These are phyloP conservation scores for Andrena chrysosceles DNA, from an alignment of 2,888 invertebrate species.

Conservation along the genomic window DNA sequence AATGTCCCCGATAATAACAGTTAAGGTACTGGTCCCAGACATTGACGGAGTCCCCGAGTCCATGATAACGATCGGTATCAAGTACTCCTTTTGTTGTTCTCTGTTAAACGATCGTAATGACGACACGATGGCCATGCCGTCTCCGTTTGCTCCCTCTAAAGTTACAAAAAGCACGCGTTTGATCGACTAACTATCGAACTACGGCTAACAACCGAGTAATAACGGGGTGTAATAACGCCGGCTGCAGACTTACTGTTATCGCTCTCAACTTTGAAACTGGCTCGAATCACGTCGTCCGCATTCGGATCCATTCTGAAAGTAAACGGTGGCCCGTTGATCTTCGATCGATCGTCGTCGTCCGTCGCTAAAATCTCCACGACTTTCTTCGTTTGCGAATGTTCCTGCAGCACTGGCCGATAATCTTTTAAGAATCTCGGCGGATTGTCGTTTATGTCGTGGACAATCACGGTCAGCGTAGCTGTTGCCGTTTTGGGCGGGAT, in stretches of 20 bases:
- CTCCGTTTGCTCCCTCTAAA: conserved; percentile 97
- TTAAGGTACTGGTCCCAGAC: conserved; percentile 98
- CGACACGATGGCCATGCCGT: conserved; percentile 99
- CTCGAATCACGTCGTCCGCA: conserved; percentile 96
- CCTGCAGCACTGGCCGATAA: conserved; percentile 96
- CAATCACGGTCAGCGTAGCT: conserved; percentile 96
- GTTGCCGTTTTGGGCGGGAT: conserved; percentile 97
- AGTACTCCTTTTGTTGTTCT: conserved; percentile 97
- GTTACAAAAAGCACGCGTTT: conserved; percentile 15
- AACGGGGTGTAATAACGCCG: not conserved
- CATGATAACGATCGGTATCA: conserved; percentile 98
- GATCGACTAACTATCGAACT: conserved; percentile 23
- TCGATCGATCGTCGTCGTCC: conserved; percentile 96
- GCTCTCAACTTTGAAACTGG: conserved; percentile 98
- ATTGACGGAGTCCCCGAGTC: conserved; percentile 98
- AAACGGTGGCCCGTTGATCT: conserved; percentile 98
- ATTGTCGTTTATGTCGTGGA: conserved; percentile 98
- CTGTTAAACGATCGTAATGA: conserved; percentile 97
- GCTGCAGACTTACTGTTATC: conserved; percentile 93
- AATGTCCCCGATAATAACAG: conserved; percentile 98
- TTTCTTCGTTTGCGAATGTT: conserved; percentile 96
- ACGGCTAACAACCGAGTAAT: conserved; percentile 2
- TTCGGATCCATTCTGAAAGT: conserved; percentile 97
- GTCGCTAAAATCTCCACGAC: conserved; percentile 97
- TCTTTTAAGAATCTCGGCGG: conserved; percentile 97